Evolutionary conservation across 2,797 vertebrate species (phyloP).

Genomic region (Sciurus carolinensis): DNA sequence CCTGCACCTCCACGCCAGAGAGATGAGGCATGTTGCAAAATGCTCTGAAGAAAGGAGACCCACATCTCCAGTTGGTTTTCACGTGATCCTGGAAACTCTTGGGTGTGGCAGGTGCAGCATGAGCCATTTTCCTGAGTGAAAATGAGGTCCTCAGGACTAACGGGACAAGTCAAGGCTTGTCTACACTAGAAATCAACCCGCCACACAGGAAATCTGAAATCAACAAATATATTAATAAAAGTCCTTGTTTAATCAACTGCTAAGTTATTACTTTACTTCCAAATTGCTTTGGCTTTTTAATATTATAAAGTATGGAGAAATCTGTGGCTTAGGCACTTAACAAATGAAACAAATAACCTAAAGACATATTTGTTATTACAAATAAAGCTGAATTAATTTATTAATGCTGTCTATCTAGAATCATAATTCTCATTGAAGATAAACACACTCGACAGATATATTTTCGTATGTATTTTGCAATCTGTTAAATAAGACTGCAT

Average conservation of each 20-base stretch:
- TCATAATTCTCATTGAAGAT: neutral
- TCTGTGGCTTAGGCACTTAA: neutral
- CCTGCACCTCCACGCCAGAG: fast-evolving
- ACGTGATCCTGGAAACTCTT: neutral
- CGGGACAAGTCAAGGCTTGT: neutral
- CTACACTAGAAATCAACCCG: neutral
- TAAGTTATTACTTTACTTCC: conserved; percentile 16
- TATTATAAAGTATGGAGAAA: neutral
- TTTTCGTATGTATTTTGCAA: neutral
- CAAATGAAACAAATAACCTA: conserved; percentile 13
- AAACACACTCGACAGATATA: neutral
- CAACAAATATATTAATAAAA: neutral
- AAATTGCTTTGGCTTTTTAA: neutral
- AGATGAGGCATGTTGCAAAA: neutral
- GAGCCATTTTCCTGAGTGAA: neutral
- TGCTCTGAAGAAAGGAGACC: neutral
- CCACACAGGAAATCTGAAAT: neutral
- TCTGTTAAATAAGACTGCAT: neutral
- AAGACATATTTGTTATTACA: neutral
- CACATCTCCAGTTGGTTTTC: neutral
- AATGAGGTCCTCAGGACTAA: neutral
- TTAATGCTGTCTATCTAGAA: neutral
- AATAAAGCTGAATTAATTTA: neutral
- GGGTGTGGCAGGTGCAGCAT: neutral
- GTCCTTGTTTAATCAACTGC: neutral